phyloP scores from a whole-genome alignment of 2,797 vertebrate species.

The Acridotheres tristis region DNA sequence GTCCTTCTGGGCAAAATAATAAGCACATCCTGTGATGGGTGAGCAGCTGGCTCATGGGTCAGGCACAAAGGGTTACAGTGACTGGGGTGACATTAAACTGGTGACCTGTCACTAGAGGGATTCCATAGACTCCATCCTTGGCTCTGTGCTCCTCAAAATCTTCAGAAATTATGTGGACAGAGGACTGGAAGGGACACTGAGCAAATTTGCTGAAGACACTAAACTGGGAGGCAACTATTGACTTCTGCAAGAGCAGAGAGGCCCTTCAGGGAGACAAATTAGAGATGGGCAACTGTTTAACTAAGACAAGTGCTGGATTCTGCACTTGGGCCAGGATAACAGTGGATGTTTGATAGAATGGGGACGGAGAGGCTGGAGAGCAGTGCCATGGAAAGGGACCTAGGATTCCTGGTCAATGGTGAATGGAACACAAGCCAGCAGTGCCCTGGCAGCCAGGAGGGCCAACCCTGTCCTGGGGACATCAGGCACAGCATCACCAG shows the following conservation, averaged over 20 bases:
- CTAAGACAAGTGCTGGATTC: background rate
- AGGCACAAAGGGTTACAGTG: background rate
- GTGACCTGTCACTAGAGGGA: background rate
- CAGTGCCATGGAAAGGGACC: fast-evolving
- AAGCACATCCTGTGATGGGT: background rate
- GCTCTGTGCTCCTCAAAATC: background rate
- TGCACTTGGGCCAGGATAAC: fast-evolving
- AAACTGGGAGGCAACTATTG: background rate
- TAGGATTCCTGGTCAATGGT: fast-evolving
- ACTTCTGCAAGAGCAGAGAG: background rate
- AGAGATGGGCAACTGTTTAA: background rate
- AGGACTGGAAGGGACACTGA: fast-evolving
- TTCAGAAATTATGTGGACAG: fast-evolving
- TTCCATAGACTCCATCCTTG: background rate
- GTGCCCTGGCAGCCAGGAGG: background rate
- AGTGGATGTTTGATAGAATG: background rate
- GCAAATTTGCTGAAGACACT: background rate
- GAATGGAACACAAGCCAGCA: fast-evolving
- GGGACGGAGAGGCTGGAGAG: background rate
- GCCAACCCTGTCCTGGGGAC: background rate
- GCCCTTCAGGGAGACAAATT: background rate
- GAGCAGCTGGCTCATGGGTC: background rate
- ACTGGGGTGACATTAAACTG: background rate
- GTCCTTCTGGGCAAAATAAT: background rate
- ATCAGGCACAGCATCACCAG: fast-evolving